Base-by-base conservation (phyloP, 2,797 vertebrate species). In the Acanthopagrus latus region DNA sequence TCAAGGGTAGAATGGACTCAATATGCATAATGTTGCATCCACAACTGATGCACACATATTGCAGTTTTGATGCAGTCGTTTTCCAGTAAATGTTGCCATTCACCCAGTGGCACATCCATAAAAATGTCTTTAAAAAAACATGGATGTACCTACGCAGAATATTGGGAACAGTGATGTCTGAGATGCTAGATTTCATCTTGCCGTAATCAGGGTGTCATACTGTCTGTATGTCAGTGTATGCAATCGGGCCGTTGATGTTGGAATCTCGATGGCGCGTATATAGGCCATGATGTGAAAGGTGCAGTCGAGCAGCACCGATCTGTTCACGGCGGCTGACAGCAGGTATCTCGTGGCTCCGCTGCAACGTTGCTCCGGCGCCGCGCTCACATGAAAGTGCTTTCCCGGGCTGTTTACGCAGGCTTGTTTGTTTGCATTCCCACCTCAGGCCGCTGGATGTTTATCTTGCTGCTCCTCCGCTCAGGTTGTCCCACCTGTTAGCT, bases 341-440 rank as follows among this genome's bases (percentile, higher is more conserved):
- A 72, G 59, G 62, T 55, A 65, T 67, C 75, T 62, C 2, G n/a
- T 71, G 59, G 82, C 67, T 78, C 18, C 47, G 0, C 44, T 33
- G 44, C 54, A 62, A 56, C 55, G 59, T 27, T 17, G n/a, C 67
- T 55, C 46, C 29, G 33, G 50, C 57, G 66, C 74, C n/a, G 33
- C 17, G 52, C 64, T 54, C 78, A 2, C 10, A 67, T 81, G 12
- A 74, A 80, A 80, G 63, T 47, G 1, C 69, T 25, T 83, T 68
- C 58, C 33, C 3, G 14, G 27, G 54, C 44, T 82, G 64, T 81
- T 83, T 63, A 52, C 7, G 1, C 23, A 7, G 23, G 51, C n/a
- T 51, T 72, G 71, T 82, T 71, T 80, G 75, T 84, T 88, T 71
- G 47, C 68, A 6, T 51, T 63, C 12, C 27, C 50, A 7, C 57